Percentiles rank a stretch among this genome's conserved stretches.
phyloP scores from a whole-genome alignment of 2,797 vertebrate genomes.

The Perdix hodgsoniae region DNA sequence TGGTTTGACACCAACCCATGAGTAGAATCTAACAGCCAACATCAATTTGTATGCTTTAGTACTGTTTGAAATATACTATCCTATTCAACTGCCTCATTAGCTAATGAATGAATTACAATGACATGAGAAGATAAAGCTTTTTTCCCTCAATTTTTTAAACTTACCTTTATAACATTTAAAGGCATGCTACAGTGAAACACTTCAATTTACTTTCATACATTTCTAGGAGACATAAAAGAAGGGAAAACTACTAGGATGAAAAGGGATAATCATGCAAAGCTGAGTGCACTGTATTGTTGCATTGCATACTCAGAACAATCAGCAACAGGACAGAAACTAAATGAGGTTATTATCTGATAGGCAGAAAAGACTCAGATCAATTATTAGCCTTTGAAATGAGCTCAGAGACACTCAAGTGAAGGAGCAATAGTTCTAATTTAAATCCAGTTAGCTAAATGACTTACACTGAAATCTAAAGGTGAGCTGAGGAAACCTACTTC shows the following conservation, averaged over 20 bases:
- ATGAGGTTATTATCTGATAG: neutral
- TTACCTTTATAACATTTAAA: neutral
- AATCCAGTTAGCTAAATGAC: neutral
- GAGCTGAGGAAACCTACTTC: neutral
- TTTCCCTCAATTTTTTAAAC: neutral
- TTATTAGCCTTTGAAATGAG: constrained; percentile 1
- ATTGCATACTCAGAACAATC: neutral
- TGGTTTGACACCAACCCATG: neutral
- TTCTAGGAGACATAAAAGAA: neutral
- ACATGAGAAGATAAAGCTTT: neutral
- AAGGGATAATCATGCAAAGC: neutral
- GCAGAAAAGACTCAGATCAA: neutral
- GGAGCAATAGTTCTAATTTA: neutral
- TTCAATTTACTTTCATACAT: neutral
- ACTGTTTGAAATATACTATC: neutral
- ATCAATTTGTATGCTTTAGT: neutral
- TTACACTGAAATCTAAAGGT: neutral
- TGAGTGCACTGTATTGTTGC: neutral
- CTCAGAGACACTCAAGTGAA: neutral
- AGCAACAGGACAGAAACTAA: neutral
- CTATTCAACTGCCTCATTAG: neutral
- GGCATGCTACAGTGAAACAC: neutral
- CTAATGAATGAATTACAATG: neutral
- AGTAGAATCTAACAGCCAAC: neutral
- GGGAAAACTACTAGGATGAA: neutral